A percentile compares a stretch with the other conserved stretches of the same genome.
Conservation (phyloP, 1,140 invertebrate genomes). For the Manduca sexta region DNA sequence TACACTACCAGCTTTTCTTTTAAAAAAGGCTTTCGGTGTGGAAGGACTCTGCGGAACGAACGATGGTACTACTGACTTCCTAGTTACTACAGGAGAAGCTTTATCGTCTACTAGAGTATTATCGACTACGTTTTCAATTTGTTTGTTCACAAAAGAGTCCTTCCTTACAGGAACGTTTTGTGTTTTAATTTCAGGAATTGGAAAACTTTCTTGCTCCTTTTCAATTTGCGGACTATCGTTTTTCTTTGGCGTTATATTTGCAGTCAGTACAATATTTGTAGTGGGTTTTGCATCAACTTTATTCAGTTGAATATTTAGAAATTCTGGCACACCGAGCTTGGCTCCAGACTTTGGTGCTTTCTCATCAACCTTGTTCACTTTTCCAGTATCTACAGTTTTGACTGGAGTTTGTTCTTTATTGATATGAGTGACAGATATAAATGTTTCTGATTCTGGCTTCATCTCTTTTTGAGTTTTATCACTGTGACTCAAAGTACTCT, state of each 20-base stretch:
- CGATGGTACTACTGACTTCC: slow-evolving; percentile 24
- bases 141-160: slow-evolving; percentile 33
- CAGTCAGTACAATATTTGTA: slow-evolving; percentile 76
- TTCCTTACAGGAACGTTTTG: slow-evolving; percentile 22
- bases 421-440: slow-evolving; percentile 60
- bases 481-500: slow-evolving; percentile 60
- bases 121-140: slow-evolving; percentile 34
- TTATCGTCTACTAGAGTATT: slow-evolving; percentile 31
- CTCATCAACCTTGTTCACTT: slow-evolving; percentile 59
- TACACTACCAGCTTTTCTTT: slow-evolving; percentile 54
- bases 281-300: slow-evolving; percentile 77
- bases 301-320: slow-evolving; percentile 80
- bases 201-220: slow-evolving; percentile 44
- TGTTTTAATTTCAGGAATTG: slow-evolving; percentile 40
- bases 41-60: slow-evolving; percentile 44
- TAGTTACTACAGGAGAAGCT: slow-evolving; percentile 21
- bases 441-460: slow-evolving; percentile 50
- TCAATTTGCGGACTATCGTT: slow-evolving; percentile 46
- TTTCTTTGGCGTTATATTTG: slow-evolving; percentile 69
- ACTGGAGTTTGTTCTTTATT: slow-evolving; percentile 48
- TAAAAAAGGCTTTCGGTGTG: slow-evolving; percentile 56
- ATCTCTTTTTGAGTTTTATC: slow-evolving; percentile 31
- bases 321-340: slow-evolving; percentile 76
- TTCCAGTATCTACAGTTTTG: slow-evolving; percentile 37
- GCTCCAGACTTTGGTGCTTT: slow-evolving; percentile 47